phyloP scores from a whole-genome alignment of 1,140 invertebrate genomes.

The Brachionus sp. region DNA sequence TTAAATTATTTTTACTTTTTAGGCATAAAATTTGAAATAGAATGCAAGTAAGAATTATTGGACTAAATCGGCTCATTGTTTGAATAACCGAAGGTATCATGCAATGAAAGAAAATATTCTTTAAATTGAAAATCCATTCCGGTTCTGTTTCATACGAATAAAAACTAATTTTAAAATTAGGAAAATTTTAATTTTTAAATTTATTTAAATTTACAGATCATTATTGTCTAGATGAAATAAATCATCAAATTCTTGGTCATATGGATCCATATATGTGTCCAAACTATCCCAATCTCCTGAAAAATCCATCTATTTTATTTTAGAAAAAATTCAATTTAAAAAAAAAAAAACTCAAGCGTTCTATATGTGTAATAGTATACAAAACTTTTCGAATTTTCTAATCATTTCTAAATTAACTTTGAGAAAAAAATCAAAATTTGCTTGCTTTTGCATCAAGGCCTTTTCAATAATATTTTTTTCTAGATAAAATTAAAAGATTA shows the following conservation, averaged over 20 bases:
- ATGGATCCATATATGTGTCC: neutral
- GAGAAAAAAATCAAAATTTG: too few species aligned
- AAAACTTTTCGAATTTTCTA: neutral
- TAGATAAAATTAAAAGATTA: too few species aligned
- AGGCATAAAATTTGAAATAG: neutral
- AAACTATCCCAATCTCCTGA: neutral
- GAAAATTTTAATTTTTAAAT: neutral
- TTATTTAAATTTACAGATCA: neutral
- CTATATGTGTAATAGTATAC: neutral
- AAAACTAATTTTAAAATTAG: neutral
- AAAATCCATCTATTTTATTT: neutral
- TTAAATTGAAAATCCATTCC: constrained; percentile 11
- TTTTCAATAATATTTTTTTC: too few species aligned
- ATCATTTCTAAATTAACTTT: neutral
- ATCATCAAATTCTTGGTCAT: neutral
- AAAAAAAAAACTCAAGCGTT: neutral
- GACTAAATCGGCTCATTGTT: neutral
- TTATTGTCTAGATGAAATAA: neutral
- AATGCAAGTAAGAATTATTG: neutral
- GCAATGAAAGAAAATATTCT: neutral
- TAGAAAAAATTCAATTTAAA: neutral
- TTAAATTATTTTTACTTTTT: neutral
- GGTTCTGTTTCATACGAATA: neutral
- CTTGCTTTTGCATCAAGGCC: too few species aligned
- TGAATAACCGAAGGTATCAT: neutral